Evolutionary conservation across 2,888 invertebrate genomes (phyloP), one percentile per base, ranked within the genome.

Genomic region (Oxytorus armatus): DNA sequence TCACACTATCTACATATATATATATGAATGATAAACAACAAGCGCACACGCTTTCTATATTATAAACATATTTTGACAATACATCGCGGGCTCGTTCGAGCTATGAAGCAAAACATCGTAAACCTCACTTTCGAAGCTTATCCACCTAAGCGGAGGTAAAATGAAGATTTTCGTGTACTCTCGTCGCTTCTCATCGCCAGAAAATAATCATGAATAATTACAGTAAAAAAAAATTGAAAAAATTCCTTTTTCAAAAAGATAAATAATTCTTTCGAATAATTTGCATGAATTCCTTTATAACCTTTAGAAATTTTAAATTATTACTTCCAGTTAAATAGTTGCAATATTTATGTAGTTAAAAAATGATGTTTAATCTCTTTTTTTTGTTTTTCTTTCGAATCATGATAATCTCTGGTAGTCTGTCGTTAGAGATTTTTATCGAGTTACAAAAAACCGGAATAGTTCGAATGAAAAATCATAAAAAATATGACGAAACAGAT

Each of bases 51-150:
- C 18, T 10, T 42, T 57, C 10, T 51, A 16, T 63, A 63, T 77
- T 81, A 73, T 85, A 83, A 88, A 88, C 86, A 85, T 87, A 89
- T 89, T 90, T 89, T 86, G 90, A 90, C 90, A 90, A 90, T 90
- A 86, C 88, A 87, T 87, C 88, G 86, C n/a, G 21, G 33, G 53
- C 53, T 53, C 10, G 77, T 84, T 83, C 87, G 84, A 68, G 61
- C 77, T 70, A 89, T 89, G 89, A 90, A 89, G 86, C 87, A 85
- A 87, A 87, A 57, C 68, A 84, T 85, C 75, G 86, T 82, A 89
- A 88, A 89, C 87, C 88, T 87, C 88, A 82, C 86, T 68, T 70
- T 7, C 47, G 83, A 16, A 18, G 86, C 82, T 86, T 85, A 88
- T 88, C 88, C 86, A 55, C 81, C 14, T 11, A 44, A 47, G 51